Evolutionary conservation across 2,113 vertebrate species (phyloP).

Genomic region (Ranitomeya variabilis): DNA sequence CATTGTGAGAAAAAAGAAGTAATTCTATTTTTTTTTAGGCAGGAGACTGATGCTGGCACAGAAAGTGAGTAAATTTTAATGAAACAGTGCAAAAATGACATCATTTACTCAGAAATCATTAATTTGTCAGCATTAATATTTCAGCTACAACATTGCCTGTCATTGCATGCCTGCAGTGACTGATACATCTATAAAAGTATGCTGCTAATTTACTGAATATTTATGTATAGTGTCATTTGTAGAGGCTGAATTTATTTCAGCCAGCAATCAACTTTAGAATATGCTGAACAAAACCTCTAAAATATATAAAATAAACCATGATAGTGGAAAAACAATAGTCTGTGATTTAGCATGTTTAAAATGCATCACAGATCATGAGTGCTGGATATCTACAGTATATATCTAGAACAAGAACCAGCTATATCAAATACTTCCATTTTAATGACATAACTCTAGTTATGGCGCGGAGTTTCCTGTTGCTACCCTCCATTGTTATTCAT

Average conservation of each 20-base stretch:
- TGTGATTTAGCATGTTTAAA: constrained; percentile 3
- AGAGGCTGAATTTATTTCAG: constrained; percentile 88
- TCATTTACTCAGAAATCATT: constrained; percentile 99
- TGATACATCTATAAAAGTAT: constrained; percentile 98
- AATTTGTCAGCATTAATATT: constrained; percentile 99
- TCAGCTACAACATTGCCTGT: constrained; percentile 95
- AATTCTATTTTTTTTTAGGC: constrained; percentile 66
- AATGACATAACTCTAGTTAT: not conserved
- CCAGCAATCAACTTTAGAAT: constrained; percentile 80
- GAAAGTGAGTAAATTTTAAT: constrained; percentile 98
- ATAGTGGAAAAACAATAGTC: constrained; percentile 59
- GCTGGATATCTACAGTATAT: not conserved
- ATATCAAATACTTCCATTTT: not conserved
- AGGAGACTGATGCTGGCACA: constrained; percentile 82
- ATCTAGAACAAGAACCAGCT: not conserved
- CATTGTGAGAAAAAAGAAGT: constrained; percentile 19
- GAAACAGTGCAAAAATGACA: constrained; percentile 97
- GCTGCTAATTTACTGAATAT: constrained; percentile 99
- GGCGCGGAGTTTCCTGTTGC: not conserved
- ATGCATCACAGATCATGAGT: not conserved
- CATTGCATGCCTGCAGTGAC: constrained; percentile 96
- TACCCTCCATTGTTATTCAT: not conserved
- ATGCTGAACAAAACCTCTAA: constrained; percentile 76
- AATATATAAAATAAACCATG: constrained; percentile 54
- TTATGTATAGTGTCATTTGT: constrained; percentile 98